Conservation (phyloP, 1,140 invertebrate genomes). For the Dermatophagoides farinae region DNA sequence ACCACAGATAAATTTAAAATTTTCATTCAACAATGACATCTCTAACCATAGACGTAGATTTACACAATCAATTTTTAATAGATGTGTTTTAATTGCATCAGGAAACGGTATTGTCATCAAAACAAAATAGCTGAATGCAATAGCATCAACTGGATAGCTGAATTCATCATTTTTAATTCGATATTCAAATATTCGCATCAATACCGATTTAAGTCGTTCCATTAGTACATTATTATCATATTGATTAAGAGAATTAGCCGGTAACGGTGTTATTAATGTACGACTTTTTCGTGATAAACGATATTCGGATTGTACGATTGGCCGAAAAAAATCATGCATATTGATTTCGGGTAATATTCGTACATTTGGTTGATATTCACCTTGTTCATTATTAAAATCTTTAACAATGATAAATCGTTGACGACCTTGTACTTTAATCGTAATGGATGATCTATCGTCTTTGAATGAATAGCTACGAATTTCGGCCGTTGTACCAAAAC, state of each 20-base stretch:
- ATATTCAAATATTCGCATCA: conserved; percentile 11
- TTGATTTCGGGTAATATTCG: conserved; percentile 41
- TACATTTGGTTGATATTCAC: conserved; percentile 31
- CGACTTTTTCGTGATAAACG: background rate
- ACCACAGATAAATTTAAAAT: conserved; percentile 40
- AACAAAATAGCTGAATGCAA: conserved; percentile 54
- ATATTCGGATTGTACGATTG: background rate
- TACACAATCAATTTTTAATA: conserved; percentile 41
- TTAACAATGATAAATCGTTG: conserved; percentile 34
- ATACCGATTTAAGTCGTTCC: background rate
- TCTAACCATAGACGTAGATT: conserved; percentile 44
- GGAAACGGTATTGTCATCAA: conserved; percentile 46
- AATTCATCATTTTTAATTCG: conserved; percentile 18
- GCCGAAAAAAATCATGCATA: conserved; percentile 16
- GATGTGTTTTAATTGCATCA: conserved; percentile 34
- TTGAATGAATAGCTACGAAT: conserved; percentile 40
- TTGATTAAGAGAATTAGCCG: conserved; percentile 21
- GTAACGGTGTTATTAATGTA: background rate
- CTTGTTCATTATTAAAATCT: background rate
- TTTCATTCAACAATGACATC: conserved; percentile 36
- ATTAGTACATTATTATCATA: conserved; percentile 10
- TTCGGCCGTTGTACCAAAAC: conserved; percentile 46
- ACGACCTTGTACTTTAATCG: conserved; percentile 38
- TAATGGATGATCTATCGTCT: conserved; percentile 25
- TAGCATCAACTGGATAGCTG: conserved; percentile 34